Percentiles rank a stretch among this genome's conserved stretches.
phyloP scores from a whole-genome alignment of 2,113 vertebrate genomes.

The Columba janthina region DNA sequence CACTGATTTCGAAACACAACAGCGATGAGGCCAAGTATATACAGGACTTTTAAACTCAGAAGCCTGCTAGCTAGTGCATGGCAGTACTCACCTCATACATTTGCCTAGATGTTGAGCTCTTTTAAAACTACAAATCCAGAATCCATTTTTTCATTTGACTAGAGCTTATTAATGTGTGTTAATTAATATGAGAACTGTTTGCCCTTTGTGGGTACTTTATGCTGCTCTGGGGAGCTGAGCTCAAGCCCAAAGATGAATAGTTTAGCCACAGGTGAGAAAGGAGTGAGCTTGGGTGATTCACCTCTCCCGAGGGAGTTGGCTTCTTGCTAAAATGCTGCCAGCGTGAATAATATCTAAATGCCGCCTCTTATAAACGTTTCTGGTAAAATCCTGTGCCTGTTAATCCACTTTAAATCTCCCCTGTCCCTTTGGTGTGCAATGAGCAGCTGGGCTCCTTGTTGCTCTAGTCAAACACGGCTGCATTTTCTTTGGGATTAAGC shows the following conservation, averaged over 20 bases:
- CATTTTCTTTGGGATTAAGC: background rate
- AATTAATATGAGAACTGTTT: background rate
- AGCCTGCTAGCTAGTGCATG: fast-evolving
- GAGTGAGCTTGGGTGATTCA: background rate
- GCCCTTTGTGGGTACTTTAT: background rate
- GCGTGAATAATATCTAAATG: background rate
- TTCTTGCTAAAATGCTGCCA: background rate
- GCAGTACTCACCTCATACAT: fast-evolving
- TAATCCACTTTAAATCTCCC: background rate
- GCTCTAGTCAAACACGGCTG: background rate
- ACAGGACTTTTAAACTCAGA: background rate
- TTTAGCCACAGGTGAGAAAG: background rate
- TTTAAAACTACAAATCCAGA: background rate
- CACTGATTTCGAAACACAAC: background rate
- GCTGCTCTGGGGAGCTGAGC: background rate
- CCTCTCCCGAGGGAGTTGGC: background rate
- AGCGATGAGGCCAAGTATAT: background rate
- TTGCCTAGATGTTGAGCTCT: background rate
- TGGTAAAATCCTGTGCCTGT: background rate
- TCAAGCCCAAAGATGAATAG: background rate
- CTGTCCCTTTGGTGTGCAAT: background rate
- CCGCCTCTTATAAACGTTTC: background rate
- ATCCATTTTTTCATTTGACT: background rate
- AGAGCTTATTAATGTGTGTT: background rate
- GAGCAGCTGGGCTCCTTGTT: background rate